phyloP scores from a whole-genome alignment of 2,888 invertebrate genomes.

The Argyra leucocephala region DNA sequence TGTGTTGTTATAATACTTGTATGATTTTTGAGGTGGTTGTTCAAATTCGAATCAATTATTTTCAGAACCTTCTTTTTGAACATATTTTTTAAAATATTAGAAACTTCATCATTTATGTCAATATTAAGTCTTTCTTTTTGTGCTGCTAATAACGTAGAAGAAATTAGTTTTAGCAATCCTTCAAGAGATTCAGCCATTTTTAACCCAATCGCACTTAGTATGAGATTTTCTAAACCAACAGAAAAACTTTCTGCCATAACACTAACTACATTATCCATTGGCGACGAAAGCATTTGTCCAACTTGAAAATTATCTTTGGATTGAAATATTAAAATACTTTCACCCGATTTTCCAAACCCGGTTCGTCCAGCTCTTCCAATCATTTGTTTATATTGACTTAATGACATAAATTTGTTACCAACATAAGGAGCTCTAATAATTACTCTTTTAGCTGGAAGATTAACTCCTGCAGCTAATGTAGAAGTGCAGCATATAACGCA shows the following conservation, averaged over 20 bases:
- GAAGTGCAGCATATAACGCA: constrained; percentile 90
- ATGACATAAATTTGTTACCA: constrained; percentile 61
- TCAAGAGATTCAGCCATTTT: constrained; percentile 50
- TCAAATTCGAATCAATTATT: constrained; percentile 17
- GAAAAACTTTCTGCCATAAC: constrained; percentile 46
- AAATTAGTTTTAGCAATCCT: constrained; percentile 48
- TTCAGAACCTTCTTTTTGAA: constrained; percentile 39
- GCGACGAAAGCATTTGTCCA: constrained; percentile 50
- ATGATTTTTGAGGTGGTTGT: constrained; percentile 21
- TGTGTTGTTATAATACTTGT: constrained; percentile 37
- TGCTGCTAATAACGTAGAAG: constrained; percentile 55
- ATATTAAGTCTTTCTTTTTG: constrained; percentile 47
- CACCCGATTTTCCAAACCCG: constrained; percentile 69
- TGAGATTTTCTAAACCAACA: constrained; percentile 50
- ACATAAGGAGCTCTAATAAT: constrained; percentile 78
- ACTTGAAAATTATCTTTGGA: constrained; percentile 51
- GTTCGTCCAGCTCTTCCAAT: constrained; percentile 87
- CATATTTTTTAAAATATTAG: constrained; percentile 37
- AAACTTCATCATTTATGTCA: constrained; percentile 31
- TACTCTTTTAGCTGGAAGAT: constrained; percentile 85
- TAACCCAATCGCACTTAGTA: constrained; percentile 61
- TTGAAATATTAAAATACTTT: constrained; percentile 76
- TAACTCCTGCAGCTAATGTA: constrained; percentile 95
- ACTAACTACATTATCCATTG: constrained; percentile 59
- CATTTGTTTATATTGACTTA: constrained; percentile 90